Base-by-base conservation (phyloP, 2,797 vertebrate genomes). In the Nannoperca australis region DNA sequence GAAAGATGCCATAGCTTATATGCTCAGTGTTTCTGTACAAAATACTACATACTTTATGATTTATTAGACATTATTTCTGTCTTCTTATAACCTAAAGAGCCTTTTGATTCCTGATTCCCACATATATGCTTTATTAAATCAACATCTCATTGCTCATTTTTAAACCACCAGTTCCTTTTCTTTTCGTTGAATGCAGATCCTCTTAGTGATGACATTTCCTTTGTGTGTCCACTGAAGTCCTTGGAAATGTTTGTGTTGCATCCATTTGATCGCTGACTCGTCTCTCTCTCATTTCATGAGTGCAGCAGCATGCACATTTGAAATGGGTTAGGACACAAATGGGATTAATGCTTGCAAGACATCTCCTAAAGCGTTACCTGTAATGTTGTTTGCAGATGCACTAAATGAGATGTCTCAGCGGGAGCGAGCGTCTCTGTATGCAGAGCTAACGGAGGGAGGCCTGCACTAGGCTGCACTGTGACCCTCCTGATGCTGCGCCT, bases 351-450 rank as follows among this genome's bases (percentile, higher is more conserved):
- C 87, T 92, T 88, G 88, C 86, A 62, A 90, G 92, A 93, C 88
- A 85, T 93, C 90, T 90, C 84, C 91, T 85, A 78, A 90, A 90
- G 92, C 83, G 83, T 93, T 91, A 92, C 91, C 92, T 93, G 88
- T 94, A 94, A 94, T 92, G 90, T 85, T 86, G 92, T 94, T 94
- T 93, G 92, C 83, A 91, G 89, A 91, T 62, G 81, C 90, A 88
- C 91, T 86, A 92, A 91, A 93, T 92, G 89, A 93, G 93, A 93
- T 63, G 86, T 93, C 91, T 91, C 82, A 76, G 85, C 44, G 22
- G 81, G 78, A 78, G 88, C 58, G 24, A 80, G 13, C 20, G 27
- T 76, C 77, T 87, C 79, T 58, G 84, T 82, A 83, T 89, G 91
- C 88, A 85, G 79, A 88, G 87, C 83, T 81, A 65, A 84, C 54